Conservation (phyloP, 2,888 invertebrate genomes). For the Calliopum simillimum region DNA sequence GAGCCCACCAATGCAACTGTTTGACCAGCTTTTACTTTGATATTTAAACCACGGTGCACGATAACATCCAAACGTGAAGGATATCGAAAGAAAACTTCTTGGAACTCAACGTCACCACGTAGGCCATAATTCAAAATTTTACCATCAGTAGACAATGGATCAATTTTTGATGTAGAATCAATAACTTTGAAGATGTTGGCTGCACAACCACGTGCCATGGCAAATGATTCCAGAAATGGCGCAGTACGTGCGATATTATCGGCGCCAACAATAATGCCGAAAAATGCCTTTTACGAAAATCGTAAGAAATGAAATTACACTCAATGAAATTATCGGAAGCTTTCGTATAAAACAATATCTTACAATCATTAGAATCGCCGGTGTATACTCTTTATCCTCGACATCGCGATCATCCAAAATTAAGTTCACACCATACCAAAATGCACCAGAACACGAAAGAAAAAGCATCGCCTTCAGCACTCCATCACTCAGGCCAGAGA, state of each 20-base stretch:
- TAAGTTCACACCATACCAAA: slow-evolving; percentile 84
- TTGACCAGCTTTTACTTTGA: slow-evolving; percentile 75
- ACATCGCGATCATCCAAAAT: slow-evolving; percentile 75
- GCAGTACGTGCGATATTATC: slow-evolving; percentile 82
- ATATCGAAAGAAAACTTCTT: slow-evolving; percentile 80
- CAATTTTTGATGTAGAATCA: slow-evolving; percentile 78
- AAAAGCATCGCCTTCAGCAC: slow-evolving; percentile 81
- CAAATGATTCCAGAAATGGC: slow-evolving; percentile 81
- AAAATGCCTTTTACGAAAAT: slow-evolving; percentile 68
- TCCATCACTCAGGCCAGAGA: slow-evolving; percentile 78
- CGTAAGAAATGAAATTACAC: not conserved
- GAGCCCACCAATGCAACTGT: slow-evolving; percentile 80
- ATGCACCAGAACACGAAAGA: slow-evolving; percentile 79
- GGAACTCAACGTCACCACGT: slow-evolving; percentile 77
- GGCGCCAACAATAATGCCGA: slow-evolving; percentile 82
- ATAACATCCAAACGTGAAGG: slow-evolving; percentile 80
- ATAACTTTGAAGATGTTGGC: slow-evolving; percentile 80
- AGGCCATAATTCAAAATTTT: slow-evolving; percentile 70
- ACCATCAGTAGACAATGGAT: slow-evolving; percentile 77
- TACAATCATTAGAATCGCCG: slow-evolving; percentile 80
- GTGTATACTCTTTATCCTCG: slow-evolving; percentile 74
- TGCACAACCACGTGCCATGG: slow-evolving; percentile 80
- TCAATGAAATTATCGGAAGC: not conserved
- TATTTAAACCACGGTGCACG: slow-evolving; percentile 76
- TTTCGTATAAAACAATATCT: slow-evolving; percentile 52